Conservation (phyloP, 1,140 invertebrate genomes). For the Ceratina japonica region DNA sequence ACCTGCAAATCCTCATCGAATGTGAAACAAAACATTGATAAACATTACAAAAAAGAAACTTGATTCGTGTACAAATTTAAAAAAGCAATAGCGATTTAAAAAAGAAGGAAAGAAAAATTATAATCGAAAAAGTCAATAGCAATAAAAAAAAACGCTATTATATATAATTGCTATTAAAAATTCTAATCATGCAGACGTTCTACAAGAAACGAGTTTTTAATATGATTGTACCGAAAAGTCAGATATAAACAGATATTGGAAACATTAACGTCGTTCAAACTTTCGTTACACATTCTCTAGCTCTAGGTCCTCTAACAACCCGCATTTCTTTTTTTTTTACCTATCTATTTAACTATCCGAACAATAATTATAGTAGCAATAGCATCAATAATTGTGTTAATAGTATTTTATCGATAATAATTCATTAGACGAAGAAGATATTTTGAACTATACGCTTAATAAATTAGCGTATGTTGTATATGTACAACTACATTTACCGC, state of each 20-base stretch:
- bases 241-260: slow-evolving; percentile 15
- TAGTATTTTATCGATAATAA: slow-evolving; percentile 42
- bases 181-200: background rate
- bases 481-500: slow-evolving; percentile 32
- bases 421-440: slow-evolving; percentile 56
- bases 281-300: slow-evolving; percentile 38
- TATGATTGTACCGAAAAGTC: background rate
- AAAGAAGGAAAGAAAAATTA: background rate
- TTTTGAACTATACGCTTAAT: slow-evolving; percentile 47
- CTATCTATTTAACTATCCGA: slow-evolving; percentile 26
- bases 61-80: slow-evolving; percentile 19
- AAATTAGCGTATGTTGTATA: slow-evolving; percentile 52
- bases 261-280: slow-evolving; percentile 43
- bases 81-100: background rate
- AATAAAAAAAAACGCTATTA: background rate
- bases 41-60: slow-evolving; percentile 1
- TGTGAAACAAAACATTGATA: slow-evolving; percentile 27
- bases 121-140: background rate
- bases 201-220: background rate
- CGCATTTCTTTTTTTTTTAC: background rate
- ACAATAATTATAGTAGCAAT: slow-evolving; percentile 51
- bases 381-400: slow-evolving; percentile 44
- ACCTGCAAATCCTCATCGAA: slow-evolving; percentile 18
- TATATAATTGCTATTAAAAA: background rate
- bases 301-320: slow-evolving; percentile 12